Conservation (phyloP, 2,888 invertebrate genomes). For the Rutpela maculata region DNA sequence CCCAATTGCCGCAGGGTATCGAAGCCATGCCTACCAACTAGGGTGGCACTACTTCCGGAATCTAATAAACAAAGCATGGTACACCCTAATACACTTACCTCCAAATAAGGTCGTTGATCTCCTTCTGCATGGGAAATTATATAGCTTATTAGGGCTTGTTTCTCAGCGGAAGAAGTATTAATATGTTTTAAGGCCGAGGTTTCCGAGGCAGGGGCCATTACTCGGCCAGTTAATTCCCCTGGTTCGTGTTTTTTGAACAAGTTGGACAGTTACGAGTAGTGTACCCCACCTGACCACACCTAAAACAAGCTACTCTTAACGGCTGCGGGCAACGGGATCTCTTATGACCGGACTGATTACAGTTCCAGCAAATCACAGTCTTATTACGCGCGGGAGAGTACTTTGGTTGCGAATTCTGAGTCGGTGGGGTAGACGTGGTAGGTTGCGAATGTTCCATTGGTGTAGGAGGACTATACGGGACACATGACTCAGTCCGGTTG, state of each 20-base stretch:
- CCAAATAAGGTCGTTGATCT: slow-evolving; percentile 38
- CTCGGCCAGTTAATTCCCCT: slow-evolving; percentile 10
- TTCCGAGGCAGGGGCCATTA: not conserved
- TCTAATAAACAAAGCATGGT: not conserved
- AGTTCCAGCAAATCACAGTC: slow-evolving; percentile 11
- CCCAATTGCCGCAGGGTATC: not conserved
- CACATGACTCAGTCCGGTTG: too few species aligned
- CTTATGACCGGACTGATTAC: slow-evolving; percentile 1
- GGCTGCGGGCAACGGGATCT: not conserved
- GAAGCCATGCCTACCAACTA: not conserved
- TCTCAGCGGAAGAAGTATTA: not conserved
- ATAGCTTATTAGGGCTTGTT: not conserved
- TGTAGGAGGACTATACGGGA: too few species aligned
- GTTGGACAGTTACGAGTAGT: not conserved
- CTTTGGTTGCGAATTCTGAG: too few species aligned
- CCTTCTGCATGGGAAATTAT: slow-evolving; percentile 30
- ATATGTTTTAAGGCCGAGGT: not conserved
- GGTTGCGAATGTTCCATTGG: too few species aligned
- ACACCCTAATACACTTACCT: not conserved
- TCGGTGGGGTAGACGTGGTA: too few species aligned
- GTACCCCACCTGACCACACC: not conserved
- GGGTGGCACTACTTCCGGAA: not conserved
- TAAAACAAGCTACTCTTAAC: not conserved
- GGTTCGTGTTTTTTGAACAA: not conserved
- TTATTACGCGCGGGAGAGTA: too few species aligned